Conservation (phyloP, 53 echinoderm and acorn worm species). For the Holothuria scabra region DNA sequence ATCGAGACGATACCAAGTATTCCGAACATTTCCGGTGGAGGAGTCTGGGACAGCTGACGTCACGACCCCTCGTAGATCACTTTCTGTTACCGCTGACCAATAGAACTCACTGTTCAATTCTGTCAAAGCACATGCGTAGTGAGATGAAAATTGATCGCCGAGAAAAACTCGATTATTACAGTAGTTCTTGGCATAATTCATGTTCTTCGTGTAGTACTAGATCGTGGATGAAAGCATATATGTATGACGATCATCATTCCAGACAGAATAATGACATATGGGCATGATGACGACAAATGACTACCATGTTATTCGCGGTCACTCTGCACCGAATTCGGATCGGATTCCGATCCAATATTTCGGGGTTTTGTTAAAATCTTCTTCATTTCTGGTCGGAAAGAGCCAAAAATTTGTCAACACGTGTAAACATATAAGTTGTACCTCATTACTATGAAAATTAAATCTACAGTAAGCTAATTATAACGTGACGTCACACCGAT, state of each 20-base stretch:
- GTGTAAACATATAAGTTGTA: too few species aligned
- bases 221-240: slow-evolving; percentile 18
- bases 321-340: too few species aligned
- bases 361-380: too few species aligned
- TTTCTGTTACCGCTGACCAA: slow-evolving; percentile 32
- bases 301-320: too few species aligned
- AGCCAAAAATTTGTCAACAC: too few species aligned
- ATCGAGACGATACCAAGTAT: slow-evolving; percentile 18
- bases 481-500: too few species aligned
- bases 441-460: too few species aligned
- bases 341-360: too few species aligned
- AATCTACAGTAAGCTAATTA: too few species aligned
- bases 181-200: slow-evolving; percentile 10
- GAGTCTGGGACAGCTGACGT: slow-evolving; percentile 25
- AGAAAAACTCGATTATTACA: slow-evolving; percentile 21
- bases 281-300: slow-evolving; percentile 1
- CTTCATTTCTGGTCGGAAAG: too few species aligned
- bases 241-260: background rate
- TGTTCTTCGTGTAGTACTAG: slow-evolving; percentile 27
- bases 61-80: slow-evolving; percentile 4
- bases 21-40: slow-evolving; percentile 42
- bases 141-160: background rate
- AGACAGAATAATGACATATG: slow-evolving; percentile 24
- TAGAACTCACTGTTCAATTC: slow-evolving; percentile 23
- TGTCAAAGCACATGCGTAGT: slow-evolving; percentile 17